These are phyloP conservation scores for Aphidius gifuensis DNA, from an alignment of 1,140 invertebrate genomes.

Conservation along the genomic window DNA sequence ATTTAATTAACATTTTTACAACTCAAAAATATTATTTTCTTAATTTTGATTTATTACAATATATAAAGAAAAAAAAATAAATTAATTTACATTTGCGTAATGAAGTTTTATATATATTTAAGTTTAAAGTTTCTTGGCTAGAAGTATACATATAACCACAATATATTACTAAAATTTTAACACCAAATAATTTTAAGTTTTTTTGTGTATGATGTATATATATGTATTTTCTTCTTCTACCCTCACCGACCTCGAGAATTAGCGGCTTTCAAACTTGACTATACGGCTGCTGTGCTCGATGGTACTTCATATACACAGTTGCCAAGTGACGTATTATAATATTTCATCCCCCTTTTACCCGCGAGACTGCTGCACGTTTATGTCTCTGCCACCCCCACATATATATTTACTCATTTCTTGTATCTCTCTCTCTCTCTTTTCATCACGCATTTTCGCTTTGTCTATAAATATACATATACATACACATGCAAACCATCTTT, in stretches of 20 bases:
- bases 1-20: too few relatives aligned
- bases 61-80: too few relatives aligned
- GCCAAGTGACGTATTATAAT: slow-evolving; percentile 55
- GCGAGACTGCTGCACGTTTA: not conserved
- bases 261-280: slow-evolving; percentile 44
- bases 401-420: slow-evolving; percentile 2
- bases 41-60: too few relatives aligned
- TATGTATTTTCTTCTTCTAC: too few relatives aligned
- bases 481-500: slow-evolving; percentile 34
- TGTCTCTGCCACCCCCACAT: slow-evolving; percentile 10
- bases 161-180: too few relatives aligned
- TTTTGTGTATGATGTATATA: too few relatives aligned
- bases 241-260: slow-evolving; percentile 29
- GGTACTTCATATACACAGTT: slow-evolving; percentile 44
- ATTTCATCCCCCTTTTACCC: slow-evolving; percentile 44
- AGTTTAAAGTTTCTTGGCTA: too few relatives aligned
- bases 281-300: slow-evolving; percentile 41
- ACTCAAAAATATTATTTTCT: too few relatives aligned
- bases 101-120: too few relatives aligned
- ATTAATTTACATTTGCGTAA: too few relatives aligned
- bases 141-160: too few relatives aligned
- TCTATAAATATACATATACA: not conserved
- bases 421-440: slow-evolving; percentile 22
- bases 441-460: slow-evolving; percentile 2
- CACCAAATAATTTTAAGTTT: too few relatives aligned